A percentile compares a stretch with the other conserved stretches of the same genome.
Conservation (phyloP, 2,888 invertebrate genomes). For the Poecilobothrus nobilitatus region DNA sequence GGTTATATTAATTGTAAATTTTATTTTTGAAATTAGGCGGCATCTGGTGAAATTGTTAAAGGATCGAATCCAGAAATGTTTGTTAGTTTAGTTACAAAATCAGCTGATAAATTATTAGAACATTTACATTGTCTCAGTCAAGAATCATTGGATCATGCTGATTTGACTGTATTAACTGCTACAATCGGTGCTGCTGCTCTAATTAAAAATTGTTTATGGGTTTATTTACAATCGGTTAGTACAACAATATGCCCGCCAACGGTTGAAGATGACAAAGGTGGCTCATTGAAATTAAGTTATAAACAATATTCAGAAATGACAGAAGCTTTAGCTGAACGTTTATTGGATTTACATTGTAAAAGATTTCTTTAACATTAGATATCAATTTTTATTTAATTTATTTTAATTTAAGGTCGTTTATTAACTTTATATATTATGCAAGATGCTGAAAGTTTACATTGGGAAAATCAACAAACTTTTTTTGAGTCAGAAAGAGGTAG, state of each 20-base stretch:
- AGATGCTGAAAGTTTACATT: conserved; percentile 69
- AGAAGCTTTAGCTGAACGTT: conserved; percentile 73
- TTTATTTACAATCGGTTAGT: conserved; percentile 55
- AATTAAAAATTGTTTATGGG: conserved; percentile 68
- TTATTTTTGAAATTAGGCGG: conserved; percentile 29
- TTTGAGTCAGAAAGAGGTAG: conserved; percentile 69
- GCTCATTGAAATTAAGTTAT: conserved; percentile 48
- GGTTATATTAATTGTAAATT: conserved; percentile 19
- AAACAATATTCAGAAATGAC: conserved; percentile 75
- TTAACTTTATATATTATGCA: conserved; percentile 71
- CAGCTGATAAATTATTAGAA: conserved; percentile 61
- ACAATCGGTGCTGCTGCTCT: conserved; percentile 73
- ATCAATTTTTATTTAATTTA: background rate
- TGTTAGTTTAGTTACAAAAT: conserved; percentile 59
- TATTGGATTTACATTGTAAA: conserved; percentile 66
- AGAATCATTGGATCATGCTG: conserved; percentile 77
- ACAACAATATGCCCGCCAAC: conserved; percentile 40
- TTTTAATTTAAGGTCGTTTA: conserved; percentile 45
- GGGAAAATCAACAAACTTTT: conserved; percentile 58
- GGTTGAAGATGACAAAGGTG: conserved; percentile 41
- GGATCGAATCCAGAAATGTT: conserved; percentile 71
- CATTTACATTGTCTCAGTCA: conserved; percentile 72
- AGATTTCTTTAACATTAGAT: too few relatives aligned
- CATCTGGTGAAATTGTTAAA: conserved; percentile 55
- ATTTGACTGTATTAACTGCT: conserved; percentile 68